phyloP scores from a whole-genome alignment of 2,113 vertebrate genomes.

The Clinocottus analis region DNA sequence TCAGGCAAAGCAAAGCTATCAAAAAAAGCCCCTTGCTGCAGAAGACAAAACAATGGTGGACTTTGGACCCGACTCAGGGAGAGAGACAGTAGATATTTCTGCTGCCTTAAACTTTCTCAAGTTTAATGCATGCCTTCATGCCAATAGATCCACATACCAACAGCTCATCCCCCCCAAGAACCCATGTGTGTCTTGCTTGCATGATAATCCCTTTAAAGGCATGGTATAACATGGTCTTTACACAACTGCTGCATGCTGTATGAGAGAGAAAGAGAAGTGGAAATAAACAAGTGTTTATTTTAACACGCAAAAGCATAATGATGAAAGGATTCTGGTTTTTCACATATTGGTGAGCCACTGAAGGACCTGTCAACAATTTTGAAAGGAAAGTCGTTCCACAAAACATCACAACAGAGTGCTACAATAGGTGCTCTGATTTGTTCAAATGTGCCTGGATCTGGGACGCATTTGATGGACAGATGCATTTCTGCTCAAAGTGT shows the following conservation, averaged over 20 bases:
- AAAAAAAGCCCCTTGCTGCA: not conserved
- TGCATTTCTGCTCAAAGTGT: constrained; percentile 51
- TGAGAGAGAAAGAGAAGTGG: not conserved
- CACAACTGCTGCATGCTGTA: not conserved
- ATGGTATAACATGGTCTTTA: constrained; percentile 8
- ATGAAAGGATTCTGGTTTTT: not conserved
- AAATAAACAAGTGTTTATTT: constrained; percentile 7
- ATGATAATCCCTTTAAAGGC: constrained; percentile 12
- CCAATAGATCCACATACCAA: constrained; percentile 9
- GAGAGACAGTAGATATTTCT: constrained; percentile 10
- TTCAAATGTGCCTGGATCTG: constrained; percentile 28
- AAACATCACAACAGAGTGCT: constrained; percentile 2
- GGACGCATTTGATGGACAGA: constrained; percentile 50
- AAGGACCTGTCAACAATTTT: constrained; percentile 1
- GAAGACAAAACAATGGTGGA: constrained; percentile 35
- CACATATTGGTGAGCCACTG: not conserved
- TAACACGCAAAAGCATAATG: not conserved
- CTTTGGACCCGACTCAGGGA: constrained; percentile 27
- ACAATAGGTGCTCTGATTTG: not conserved
- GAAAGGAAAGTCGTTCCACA: constrained; percentile 1
- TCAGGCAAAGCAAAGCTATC: constrained; percentile 5
- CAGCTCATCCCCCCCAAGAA: not conserved
- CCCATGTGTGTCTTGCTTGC: constrained; percentile 16
- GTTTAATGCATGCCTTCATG: constrained; percentile 7
- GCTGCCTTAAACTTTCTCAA: constrained; percentile 11